Percentiles rank a stretch among this genome's conserved stretches.
Evolutionary conservation across 2,888 invertebrate genomes (phyloP).

Genomic region (Campoplex capitator): DNA sequence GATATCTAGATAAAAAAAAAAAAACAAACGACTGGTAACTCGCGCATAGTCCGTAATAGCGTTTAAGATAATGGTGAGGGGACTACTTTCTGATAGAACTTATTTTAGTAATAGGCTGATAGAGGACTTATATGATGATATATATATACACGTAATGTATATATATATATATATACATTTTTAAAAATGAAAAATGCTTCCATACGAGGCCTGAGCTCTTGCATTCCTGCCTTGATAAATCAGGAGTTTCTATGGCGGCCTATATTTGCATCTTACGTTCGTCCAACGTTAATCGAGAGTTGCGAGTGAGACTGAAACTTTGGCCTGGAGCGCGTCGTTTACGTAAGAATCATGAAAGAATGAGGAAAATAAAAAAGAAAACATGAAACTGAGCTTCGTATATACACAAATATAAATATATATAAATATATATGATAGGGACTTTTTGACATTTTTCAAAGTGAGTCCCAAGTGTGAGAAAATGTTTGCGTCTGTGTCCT

Average conservation of each 20-base stretch:
- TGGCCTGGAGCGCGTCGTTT: conserved; percentile 65
- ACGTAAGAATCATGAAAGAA: conserved; percentile 36
- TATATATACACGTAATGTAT: conserved; percentile 72
- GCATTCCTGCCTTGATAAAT: conserved; percentile 81
- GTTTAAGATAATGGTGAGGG: conserved; percentile 81
- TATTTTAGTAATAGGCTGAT: conserved; percentile 75
- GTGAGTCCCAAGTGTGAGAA: conserved; percentile 47
- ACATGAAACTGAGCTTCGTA: conserved; percentile 24
- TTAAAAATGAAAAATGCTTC: conserved; percentile 77
- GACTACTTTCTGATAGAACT: conserved; percentile 79
- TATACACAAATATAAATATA: conserved; percentile 10
- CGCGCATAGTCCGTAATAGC: conserved; percentile 77
- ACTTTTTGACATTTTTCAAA: conserved; percentile 31
- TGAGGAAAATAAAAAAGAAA: conserved; percentile 33
- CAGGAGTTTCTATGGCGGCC: conserved; percentile 76
- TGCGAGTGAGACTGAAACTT: conserved; percentile 82
- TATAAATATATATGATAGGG: conserved; percentile 22
- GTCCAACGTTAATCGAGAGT: conserved; percentile 70
- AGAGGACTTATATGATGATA: conserved; percentile 71
- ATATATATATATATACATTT: conserved; percentile 75
- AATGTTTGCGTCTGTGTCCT: conserved; percentile 47
- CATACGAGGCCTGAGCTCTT: conserved; percentile 76
- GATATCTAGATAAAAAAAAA: conserved; percentile 68
- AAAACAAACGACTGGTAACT: conserved; percentile 76
- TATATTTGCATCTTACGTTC: conserved; percentile 65